Evolutionary conservation across 2,888 invertebrate species (phyloP), one percentile per base, ranked within the genome.

Genomic region (Acanthococcus lagerstroemiae): DNA sequence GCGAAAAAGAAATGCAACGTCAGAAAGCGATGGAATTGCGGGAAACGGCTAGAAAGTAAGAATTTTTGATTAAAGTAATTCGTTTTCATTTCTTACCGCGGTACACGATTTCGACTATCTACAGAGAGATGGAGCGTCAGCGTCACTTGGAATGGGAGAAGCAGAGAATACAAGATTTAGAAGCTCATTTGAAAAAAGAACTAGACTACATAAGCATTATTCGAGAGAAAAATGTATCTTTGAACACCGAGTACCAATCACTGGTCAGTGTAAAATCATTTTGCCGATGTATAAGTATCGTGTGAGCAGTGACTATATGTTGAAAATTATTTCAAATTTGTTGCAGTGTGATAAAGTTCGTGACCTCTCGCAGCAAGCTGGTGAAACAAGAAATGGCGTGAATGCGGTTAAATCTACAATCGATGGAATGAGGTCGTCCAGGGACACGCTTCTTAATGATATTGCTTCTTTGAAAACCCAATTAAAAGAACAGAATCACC

Each of bases 131-230:
- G 85, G 95, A 97, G 74, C 81, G 95, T 57, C 95, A 95, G 73
- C 83, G 96, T 55, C 94, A 95, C 74, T 79, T 91, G 65, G 97
- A 99, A 76, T 94, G 95, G 91, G 96, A 97, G 77, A 90, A 90
- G 73, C 93, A 95, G 74, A 84, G 91, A 69, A 83, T 85, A 24
- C 85, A 88, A 56, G 95, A 96, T 74, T 80, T 97, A 69, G 88
- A 94, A 77, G 82, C 88, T 15, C 86, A 91, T 74, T 81, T 91
- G 9, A 88, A 91, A 56, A 85, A 88, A 70, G 90, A 93, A 74
- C 90, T 93, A 75, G 87, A 88, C 73, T 85, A 85, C 72, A 87
- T 95, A 0, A 77, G 91, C 0, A 86, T 87, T 72, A 80, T 95
- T 25, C 94, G 95, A 76, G 91, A 91, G 1, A 86, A 86, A 73